These are phyloP conservation scores for Oopsacas minuta DNA, from an alignment of 37 sponge, comb jelly and placozoan species.

Conservation along the genomic window DNA sequence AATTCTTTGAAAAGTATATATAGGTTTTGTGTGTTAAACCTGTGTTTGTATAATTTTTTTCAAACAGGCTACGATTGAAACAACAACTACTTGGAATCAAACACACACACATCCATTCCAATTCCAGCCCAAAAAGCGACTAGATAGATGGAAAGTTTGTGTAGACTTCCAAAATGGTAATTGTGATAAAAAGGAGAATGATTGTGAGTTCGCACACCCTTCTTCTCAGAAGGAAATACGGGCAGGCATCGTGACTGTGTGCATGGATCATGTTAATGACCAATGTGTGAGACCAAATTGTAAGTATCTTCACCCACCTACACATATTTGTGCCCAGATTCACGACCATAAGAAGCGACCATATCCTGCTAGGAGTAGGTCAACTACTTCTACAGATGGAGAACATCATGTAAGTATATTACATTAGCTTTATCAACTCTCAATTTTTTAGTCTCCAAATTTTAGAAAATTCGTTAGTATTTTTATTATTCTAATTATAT, in stretches of 20 bases:
- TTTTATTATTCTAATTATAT: neutral
- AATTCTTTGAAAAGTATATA: neutral
- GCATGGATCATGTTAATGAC: conserved; percentile 7
- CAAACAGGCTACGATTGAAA: neutral
- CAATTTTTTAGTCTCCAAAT: neutral
- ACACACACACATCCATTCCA: neutral
- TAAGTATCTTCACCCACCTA: neutral
- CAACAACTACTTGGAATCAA: neutral
- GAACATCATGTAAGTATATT: neutral
- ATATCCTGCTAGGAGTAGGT: no score
- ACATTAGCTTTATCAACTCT: no score
- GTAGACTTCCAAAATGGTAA: neutral
- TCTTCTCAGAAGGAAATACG: neutral
- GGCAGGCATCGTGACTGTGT: neutral
- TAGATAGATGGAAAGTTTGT: neutral
- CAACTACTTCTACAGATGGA: neutral
- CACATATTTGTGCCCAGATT: neutral
- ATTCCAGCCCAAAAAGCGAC: neutral
- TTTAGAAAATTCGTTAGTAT: no score
- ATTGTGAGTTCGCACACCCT: conserved; percentile 7
- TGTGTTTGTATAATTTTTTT: no score
- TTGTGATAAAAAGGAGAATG: neutral
- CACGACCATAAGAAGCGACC: neutral
- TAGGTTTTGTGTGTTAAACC: neutral
- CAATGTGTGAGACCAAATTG: neutral